Conservation (phyloP, 2,888 invertebrate genomes). For the Hedya salicella region DNA sequence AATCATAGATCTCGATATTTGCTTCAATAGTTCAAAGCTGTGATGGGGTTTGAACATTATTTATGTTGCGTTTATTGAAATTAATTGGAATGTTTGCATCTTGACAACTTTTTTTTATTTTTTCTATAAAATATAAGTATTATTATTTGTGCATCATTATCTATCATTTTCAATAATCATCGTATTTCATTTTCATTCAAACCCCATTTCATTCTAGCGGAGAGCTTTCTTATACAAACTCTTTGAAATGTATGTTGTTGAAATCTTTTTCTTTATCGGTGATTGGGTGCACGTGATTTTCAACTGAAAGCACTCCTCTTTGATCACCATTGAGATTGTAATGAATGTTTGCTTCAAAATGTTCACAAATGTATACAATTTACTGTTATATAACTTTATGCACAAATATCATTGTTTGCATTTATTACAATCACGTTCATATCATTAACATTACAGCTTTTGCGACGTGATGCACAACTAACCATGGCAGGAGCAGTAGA, state of each 20-base stretch:
- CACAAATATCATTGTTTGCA: slow-evolving; percentile 59
- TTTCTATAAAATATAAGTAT: slow-evolving; percentile 65
- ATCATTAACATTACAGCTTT: slow-evolving; percentile 79
- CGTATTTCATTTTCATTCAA: slow-evolving; percentile 76
- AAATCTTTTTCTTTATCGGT: slow-evolving; percentile 57
- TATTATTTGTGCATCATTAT: slow-evolving; percentile 70
- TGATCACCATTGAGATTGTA: slow-evolving; percentile 70
- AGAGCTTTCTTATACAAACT: slow-evolving; percentile 73
- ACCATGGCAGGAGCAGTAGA: slow-evolving; percentile 74
- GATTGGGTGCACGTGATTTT: slow-evolving; percentile 82
- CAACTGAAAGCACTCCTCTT: slow-evolving; percentile 79
- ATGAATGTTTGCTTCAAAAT: slow-evolving; percentile 60
- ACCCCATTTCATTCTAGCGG: slow-evolving; percentile 82
- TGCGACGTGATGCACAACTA: slow-evolving; percentile 79
- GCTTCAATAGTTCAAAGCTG: slow-evolving; percentile 72
- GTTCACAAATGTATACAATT: slow-evolving; percentile 27
- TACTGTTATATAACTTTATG: slow-evolving; percentile 45
- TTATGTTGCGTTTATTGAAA: slow-evolving; percentile 73
- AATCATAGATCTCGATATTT: slow-evolving; percentile 54
- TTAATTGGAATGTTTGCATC: slow-evolving; percentile 84
- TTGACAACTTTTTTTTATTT: slow-evolving; percentile 83
- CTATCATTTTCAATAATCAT: slow-evolving; percentile 61
- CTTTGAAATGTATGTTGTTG: slow-evolving; percentile 47
- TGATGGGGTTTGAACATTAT: slow-evolving; percentile 82
- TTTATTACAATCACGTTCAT: slow-evolving; percentile 76